phyloP scores from a whole-genome alignment of 2,888 invertebrate species.

The Caenorhabditis sp. region DNA sequence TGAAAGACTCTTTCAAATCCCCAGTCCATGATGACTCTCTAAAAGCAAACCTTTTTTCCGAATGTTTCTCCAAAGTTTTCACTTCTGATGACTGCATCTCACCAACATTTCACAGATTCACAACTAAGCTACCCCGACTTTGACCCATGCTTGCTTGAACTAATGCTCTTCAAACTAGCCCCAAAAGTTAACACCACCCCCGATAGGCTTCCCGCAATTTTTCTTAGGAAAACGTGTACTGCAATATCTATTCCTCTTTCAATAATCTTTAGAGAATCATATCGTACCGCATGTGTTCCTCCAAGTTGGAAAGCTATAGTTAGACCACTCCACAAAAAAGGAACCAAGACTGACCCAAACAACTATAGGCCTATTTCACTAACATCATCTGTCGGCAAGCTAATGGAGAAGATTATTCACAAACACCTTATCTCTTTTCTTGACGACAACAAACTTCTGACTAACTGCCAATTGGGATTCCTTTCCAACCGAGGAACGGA shows the following conservation, averaged over 20 bases:
- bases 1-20: not conserved
- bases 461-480: slow-evolving; percentile 9
- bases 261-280: no score
- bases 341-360: not conserved
- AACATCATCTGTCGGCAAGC: slow-evolving; percentile 1
- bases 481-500: not conserved
- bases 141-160: not conserved
- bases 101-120: not conserved
- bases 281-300: no score
- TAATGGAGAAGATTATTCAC: slow-evolving; percentile 1
- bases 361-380: slow-evolving; percentile 14
- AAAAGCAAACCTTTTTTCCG: slow-evolving; percentile 1
- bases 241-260: not conserved
- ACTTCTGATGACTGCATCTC: not conserved
- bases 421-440: no score
- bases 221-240: slow-evolving; percentile 8
- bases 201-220: not conserved
- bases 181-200: slow-evolving; percentile 7
- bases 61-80: slow-evolving; percentile 4
- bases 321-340: slow-evolving; percentile 1
- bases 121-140: no score
- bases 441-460: not conserved
- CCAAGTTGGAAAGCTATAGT: slow-evolving; percentile 7
- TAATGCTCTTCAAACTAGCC: not conserved
- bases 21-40: not conserved